Conservation (phyloP, 2,113 vertebrate species). For the Crotalus horridus region DNA sequence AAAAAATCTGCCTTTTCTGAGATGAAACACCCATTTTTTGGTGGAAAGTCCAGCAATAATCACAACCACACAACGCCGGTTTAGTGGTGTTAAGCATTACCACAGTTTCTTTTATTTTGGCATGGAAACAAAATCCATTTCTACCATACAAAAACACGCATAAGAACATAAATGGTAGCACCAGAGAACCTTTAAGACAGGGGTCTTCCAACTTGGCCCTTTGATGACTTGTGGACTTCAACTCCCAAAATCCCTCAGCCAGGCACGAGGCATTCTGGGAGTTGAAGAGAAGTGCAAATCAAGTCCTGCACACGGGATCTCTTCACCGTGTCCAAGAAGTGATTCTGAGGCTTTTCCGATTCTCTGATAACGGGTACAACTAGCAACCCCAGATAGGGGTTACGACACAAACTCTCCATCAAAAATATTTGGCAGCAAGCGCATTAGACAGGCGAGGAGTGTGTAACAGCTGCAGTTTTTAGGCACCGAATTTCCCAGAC, state of each 20-base stretch:
- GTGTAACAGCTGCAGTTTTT: background rate
- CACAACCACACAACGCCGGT: background rate
- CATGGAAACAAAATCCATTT: conserved; percentile 1
- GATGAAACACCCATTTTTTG: too few relatives aligned
- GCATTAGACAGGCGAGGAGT: background rate
- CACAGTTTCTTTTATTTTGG: background rate
- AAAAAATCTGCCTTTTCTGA: background rate
- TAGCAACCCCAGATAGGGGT: background rate
- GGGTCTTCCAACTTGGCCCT: too few relatives aligned
- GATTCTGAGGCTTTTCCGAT: background rate
- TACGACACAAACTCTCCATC: background rate
- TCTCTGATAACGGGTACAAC: background rate
- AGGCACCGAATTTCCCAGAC: background rate
- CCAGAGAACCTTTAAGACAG: background rate
- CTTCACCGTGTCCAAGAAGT: background rate
- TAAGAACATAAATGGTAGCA: background rate
- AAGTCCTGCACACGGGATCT: background rate
- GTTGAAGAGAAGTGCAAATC: background rate
- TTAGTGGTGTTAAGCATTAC: background rate
- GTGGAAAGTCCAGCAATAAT: too few relatives aligned
- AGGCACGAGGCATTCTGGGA: too few relatives aligned
- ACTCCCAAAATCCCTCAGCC: too few relatives aligned
- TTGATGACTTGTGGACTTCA: too few relatives aligned
- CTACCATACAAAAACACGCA: conserved; percentile 25
- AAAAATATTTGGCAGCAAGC: background rate